phyloP scores from a whole-genome alignment of 2,888 invertebrate species.

The Rhopalosiphum nymphaeae region DNA sequence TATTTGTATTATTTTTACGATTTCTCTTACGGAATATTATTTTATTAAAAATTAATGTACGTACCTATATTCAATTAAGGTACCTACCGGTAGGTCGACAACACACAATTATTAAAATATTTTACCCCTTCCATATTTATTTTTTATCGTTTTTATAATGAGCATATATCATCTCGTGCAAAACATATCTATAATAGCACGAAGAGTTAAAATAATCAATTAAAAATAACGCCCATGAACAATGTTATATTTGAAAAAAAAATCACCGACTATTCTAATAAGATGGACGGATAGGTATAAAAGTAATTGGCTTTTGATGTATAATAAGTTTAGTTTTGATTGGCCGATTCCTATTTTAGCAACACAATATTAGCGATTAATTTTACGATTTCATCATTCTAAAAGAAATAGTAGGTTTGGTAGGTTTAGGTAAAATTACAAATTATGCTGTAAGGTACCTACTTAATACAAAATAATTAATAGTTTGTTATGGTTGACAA shows the following conservation, averaged over 20 bases:
- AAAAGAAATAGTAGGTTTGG: not conserved
- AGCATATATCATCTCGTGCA: not conserved
- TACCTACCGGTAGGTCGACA: not conserved
- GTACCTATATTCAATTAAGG: too few relatives aligned
- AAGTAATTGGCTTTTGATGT: too few relatives aligned
- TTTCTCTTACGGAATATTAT: not conserved
- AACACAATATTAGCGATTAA: not conserved
- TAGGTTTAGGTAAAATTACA: not conserved
- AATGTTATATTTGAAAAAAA: too few relatives aligned
- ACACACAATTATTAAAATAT: not conserved
- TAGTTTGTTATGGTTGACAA: not conserved
- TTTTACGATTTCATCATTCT: not conserved
- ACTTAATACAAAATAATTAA: not conserved
- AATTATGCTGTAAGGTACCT: not conserved
- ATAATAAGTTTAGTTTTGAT: too few relatives aligned
- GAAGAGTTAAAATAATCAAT: too few relatives aligned
- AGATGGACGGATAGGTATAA: too few relatives aligned
- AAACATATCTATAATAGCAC: too few relatives aligned
- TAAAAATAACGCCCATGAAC: too few relatives aligned
- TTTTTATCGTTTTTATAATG: not conserved
- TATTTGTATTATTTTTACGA: not conserved
- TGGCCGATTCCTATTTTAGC: too few relatives aligned
- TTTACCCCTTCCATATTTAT: not conserved
- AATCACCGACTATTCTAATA: too few relatives aligned
- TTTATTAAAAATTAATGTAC: too few relatives aligned